These are phyloP conservation scores for Sphinx pinastri DNA, from an alignment of 2,888 invertebrate genomes.

Conservation along the genomic window DNA sequence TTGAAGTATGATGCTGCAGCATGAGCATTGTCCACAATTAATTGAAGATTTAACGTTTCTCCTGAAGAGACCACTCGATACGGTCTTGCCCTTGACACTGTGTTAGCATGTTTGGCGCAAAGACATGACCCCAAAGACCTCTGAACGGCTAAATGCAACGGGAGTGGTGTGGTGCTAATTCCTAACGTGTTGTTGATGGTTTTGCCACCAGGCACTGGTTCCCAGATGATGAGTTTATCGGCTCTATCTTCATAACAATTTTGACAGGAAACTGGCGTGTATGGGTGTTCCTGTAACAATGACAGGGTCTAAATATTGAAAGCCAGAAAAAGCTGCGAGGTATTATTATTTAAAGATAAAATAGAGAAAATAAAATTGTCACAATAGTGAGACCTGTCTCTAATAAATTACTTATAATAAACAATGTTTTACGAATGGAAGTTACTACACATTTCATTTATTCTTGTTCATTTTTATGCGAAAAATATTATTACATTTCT, in stretches of 20 bases:
- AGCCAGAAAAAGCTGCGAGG: background rate
- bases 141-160: conserved; percentile 86
- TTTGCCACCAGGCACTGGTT: conserved; percentile 81
- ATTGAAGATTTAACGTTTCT: conserved; percentile 91
- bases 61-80: conserved; percentile 90
- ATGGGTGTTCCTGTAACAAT: conserved; percentile 86
- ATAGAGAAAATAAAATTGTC: no score
- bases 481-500: no score
- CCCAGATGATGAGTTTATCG: conserved; percentile 92
- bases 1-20: conserved; percentile 95
- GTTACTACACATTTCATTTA: no score
- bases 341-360: background rate
- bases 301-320: background rate
- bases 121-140: conserved; percentile 89
- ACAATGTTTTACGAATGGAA: no score
- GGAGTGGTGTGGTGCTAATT: conserved; percentile 77
- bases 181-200: conserved; percentile 59
- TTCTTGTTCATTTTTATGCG: no score
- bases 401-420: no score
- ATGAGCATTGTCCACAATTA: conserved; percentile 93
- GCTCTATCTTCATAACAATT: conserved; percentile 94
- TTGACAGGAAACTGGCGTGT: conserved; percentile 91
- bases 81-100: conserved; percentile 84
- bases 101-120: conserved; percentile 86
- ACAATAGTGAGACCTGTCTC: no score